Base-by-base conservation (phyloP, 2,888 invertebrate species). In the Trachelus stipa region DNA sequence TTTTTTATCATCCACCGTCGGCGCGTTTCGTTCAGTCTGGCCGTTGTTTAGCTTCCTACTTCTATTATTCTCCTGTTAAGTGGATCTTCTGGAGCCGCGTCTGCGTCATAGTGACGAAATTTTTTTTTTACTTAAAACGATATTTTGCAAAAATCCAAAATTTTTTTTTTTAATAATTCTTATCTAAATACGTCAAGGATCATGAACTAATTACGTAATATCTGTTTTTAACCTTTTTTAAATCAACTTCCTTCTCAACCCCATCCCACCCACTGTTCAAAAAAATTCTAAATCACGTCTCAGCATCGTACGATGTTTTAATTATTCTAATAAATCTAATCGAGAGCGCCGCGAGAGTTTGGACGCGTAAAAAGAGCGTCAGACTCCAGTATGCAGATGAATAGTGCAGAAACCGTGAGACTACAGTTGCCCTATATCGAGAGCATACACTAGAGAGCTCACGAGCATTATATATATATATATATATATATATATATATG, bases 341-440 rank as follows among this genome's bases (percentile, higher is more conserved):
- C 84, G 83, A 85, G 82, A 85, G 83, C 84, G 82, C 56, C 76
- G 40, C 78, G 76, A 73, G 78, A 73, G 73, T 69, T 76, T 12
- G 73, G 74, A 74, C 78, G 80, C 78, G 83, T 40, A 30, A 69
- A 69, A 69, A 69, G 33, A 69, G 12, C 69, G 69, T 30, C 69
- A 69, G 31, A 69, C 73, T 34, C 31, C 73, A 30, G 87, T 87
- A 91, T 91, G 90, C 89, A 91, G 91, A 91, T 91, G 90, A 90
- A 91, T 90, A 90, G 90, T 87, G 89, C 90, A 87, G 88, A 91
- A 90, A 91, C 88, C 91, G 91, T 91, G 91, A 91, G 88, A 89
- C 89, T 88, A 88, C 84, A 87, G 85, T 89, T 90, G 90, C 90
- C 90, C 90, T 90, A 90, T 90, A 90, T 90, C 88, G 89, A 84